Evolutionary conservation across 2,113 vertebrate genomes (phyloP), one percentile per base, ranked within the genome.

Genomic region (Edolisoma coerulescens): DNA sequence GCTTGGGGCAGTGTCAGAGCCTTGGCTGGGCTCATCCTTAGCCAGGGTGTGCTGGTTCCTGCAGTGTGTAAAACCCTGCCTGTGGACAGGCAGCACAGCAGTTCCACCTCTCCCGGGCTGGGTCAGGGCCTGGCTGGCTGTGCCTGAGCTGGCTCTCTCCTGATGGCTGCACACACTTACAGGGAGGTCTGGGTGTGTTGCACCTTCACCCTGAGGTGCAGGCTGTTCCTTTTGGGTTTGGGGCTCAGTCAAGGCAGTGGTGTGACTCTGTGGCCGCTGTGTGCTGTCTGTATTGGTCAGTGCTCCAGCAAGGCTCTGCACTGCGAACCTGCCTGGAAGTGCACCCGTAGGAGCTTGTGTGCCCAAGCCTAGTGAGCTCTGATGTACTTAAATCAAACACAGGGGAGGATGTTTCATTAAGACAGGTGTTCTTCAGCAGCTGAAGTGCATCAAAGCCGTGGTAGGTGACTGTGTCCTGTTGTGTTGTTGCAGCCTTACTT

Each of bases 401-500:
- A 69, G 63, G 4, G 45, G 26, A 30, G 4, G 70, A 7, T 16
- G 3, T 54, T 65, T 61, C 13, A 4, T 30, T 47, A 32, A 50
- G 32, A 3, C 24, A 68, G 45, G 9, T 52, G 39, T 53, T 90
- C 15, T 77, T 22, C 67, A 80, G 6, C 7, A 5, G 64, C 53
- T 69, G 10, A 33, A 41, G 59, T 68, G 49, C 50, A 37, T 44
- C 32, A 27, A 42, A 57, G 4, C 2, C 32, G 0, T 14, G 76
- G 49, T 9, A 14, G 81, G 60, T 95, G 93, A 95, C 67, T 44
- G 63, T 89, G 23, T 52, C 95, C 27, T 89, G 16, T 86, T 77
- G 16, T 97, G 75, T 97, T 96, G 64, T 98, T 98, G 49, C 97
- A 99, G 99, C 98, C 98, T 99, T 98, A 99, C 99, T 74, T 99